Conservation (phyloP, 1,140 invertebrate genomes). For the Watersipora subatra region DNA sequence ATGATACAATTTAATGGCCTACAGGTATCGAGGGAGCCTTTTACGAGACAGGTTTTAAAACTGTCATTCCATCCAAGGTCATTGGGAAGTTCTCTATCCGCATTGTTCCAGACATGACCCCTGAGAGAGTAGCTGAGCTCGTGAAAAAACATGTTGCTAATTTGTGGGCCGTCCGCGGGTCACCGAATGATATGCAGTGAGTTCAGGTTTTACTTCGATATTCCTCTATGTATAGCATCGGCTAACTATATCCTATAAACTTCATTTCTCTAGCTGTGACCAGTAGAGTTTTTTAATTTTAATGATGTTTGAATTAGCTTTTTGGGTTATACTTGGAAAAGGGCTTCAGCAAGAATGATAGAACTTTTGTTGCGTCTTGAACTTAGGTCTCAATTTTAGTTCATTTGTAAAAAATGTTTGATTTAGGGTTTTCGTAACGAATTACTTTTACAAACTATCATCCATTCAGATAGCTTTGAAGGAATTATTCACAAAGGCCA, state of each 20-base stretch:
- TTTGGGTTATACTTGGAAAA: too few species aligned
- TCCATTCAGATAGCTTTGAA: too few species aligned
- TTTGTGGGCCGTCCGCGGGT: constrained; percentile 53
- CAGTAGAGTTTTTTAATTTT: not conserved
- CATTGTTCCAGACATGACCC: constrained; percentile 79
- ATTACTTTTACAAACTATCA: too few species aligned
- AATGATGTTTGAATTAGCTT: too few species aligned
- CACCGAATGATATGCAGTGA: constrained; percentile 74
- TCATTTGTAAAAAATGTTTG: too few species aligned
- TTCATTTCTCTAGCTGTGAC: not conserved
- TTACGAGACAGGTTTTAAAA: constrained; percentile 77
- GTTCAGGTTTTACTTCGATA: constrained; percentile 7
- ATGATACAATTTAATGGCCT: too few species aligned
- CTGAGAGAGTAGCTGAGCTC: constrained; percentile 52
- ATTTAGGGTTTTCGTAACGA: too few species aligned
- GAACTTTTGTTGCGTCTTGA: too few species aligned
- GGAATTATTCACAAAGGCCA: too few species aligned
- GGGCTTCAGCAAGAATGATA: too few species aligned
- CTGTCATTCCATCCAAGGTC: constrained; percentile 83
- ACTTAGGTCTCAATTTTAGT: too few species aligned
- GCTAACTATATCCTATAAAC: constrained; percentile 2
- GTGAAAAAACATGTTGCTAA: constrained; percentile 51
- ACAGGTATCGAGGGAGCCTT: constrained; percentile 77
- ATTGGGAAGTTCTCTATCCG: constrained; percentile 91
- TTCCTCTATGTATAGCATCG: too few species aligned